Base-by-base conservation (phyloP, 2,888 invertebrate species). In the Drosophila longiperda region DNA sequence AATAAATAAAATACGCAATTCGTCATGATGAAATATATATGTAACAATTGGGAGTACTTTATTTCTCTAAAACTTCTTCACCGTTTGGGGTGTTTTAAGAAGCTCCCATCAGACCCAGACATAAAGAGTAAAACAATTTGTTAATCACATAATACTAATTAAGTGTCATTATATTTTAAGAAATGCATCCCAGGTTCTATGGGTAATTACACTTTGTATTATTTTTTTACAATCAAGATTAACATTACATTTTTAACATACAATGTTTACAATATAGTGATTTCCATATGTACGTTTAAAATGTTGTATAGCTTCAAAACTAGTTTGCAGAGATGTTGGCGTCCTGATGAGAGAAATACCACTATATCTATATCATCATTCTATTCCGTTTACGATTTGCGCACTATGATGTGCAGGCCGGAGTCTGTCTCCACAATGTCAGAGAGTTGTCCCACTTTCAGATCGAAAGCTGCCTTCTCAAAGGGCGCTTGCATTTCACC, bases 401-500 rank as follows among this genome's bases (percentile, higher is more conserved):
- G 95, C 80, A 98, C 94, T 90, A 99, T 99, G 87, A 99, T 96
- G 93, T 99, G 99, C 81, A 98, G 95, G 65, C 99, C 99, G 17
- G 99, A 99, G 92, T 99, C 99, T 23, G 99, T 99, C 84, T 96
- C 96, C 4, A 99, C 96, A 0, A 97, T 96, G 75, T 97, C 97
- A 78, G 98, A 98, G 72, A 99, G 94, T 93, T 99, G 98, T 11
- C 98, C 99, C 34, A 99, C 96, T 94, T 98, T 97, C 53, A 99
- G 94, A 60, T 96, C 96, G 93, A 98, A 99, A 0, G 99, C 96
- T 52, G 98, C 99, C 80, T 99, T 98, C 93, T 99, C 99, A 93
- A 99, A 99, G 0, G 99, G 97, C 80, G 97, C 97, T 93, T 99
- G 99, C 99, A 99, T 99, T 75, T 98, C 97, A 4, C 98, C 93